Percentiles rank a stretch among this genome's conserved stretches.
Conservation (phyloP, 2,888 invertebrate species). For the Hydropsyche betteni region DNA sequence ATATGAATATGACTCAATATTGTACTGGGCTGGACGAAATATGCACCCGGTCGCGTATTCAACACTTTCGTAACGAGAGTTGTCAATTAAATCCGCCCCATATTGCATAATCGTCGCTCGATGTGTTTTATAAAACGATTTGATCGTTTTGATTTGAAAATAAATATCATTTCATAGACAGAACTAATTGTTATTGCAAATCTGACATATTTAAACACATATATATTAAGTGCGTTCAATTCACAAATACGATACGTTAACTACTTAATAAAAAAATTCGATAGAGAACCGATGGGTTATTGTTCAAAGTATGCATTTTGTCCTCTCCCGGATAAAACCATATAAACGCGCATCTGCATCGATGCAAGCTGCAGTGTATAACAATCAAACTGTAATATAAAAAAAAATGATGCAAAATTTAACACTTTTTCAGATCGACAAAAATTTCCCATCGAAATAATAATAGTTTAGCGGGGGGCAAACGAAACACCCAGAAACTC, state of each 20-base stretch:
- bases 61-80: background rate
- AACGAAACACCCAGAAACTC: slow-evolving; percentile 26
- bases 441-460: slow-evolving; percentile 32
- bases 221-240: too few species aligned
- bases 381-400: too few species aligned
- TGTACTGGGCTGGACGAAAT: background rate
- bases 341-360: too few species aligned
- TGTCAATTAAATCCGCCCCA: slow-evolving; percentile 8
- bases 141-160: too few species aligned
- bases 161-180: too few species aligned
- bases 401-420: background rate
- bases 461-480: background rate
- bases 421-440: slow-evolving; percentile 37
- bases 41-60: slow-evolving; percentile 38
- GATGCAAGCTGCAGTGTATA: background rate
- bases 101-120: background rate
- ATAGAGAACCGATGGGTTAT: too few species aligned
- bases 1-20: background rate
- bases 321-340: background rate
- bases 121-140: too few species aligned
- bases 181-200: too few species aligned
- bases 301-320: background rate
- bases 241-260: too few species aligned
- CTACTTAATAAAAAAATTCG: too few species aligned
- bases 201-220: too few species aligned